Base-by-base conservation (phyloP, 2,888 invertebrate genomes). In the Hedychridium roseum region DNA sequence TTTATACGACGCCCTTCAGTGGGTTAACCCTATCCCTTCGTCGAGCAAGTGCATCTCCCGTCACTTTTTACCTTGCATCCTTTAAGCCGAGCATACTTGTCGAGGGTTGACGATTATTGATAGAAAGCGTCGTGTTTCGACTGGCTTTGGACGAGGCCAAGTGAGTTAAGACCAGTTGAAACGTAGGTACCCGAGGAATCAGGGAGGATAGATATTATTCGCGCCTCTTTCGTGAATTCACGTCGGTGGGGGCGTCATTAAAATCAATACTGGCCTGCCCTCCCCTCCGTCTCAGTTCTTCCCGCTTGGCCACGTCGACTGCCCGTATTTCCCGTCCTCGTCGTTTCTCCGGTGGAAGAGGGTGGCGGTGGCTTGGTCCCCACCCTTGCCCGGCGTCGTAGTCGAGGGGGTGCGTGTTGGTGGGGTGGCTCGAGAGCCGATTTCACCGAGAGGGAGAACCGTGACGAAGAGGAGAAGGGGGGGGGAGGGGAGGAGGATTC, bases 231-330 rank as follows among this genome's bases (percentile, higher is more conserved):
- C 57, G 64, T 64, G 66, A 65, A 64, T 70, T 67, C 62, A 57
- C 61, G 61, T 51, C 51, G 35, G 61, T 66, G 71, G 75, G 71
- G 69, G 68, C 73, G 73, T 79, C 79, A 79, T 79, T 79, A 78
- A 79, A 77, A 79, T 78, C 78, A 79, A 78, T 78, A 79, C 78
- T 71, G 66, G 73, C 64, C 54, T 48, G 50, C 54, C 46, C 60
- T 64, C 57, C 59, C 52, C 54, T 26, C 52, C 48, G 43, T 35
- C 18, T 40, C 44, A 44, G 58, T 57, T 9, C 3, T 23, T 23
- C 23, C 5, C 5, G 23, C 23, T 9, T 5, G 5, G 23, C 23
- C 23, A 23, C 23, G 23, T 6, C 23, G 23, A 23, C 23, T 5
- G 23, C 9, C 5, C 23, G 23, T n/a, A n/a, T n/a, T n/a, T n/a